These are phyloP conservation scores for Cavia aperea DNA, from an alignment of 2,113 vertebrate species.

Conservation along the genomic window DNA sequence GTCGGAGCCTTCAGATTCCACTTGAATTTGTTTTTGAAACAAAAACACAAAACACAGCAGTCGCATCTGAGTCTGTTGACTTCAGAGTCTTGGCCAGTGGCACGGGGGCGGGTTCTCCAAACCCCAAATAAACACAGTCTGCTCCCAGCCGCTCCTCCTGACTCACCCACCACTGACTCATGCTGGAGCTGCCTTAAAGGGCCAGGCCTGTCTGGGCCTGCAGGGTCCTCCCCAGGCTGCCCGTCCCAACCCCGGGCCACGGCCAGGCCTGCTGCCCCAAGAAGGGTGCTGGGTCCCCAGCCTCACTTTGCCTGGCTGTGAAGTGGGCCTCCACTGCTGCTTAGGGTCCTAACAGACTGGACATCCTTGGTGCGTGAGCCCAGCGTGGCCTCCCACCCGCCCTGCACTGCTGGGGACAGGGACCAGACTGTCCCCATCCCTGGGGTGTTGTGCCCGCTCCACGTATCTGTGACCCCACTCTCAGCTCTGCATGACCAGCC, in stretches of 20 bases:
- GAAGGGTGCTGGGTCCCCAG: not conserved
- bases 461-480: not conserved
- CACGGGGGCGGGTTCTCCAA: constrained; percentile 36
- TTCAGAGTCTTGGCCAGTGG: constrained; percentile 37
- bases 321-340: rapidly evolving
- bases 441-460: not conserved
- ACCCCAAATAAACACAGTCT: constrained; percentile 56
- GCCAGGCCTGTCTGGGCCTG: not conserved
- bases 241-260: not conserved
- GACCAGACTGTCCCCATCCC: not conserved
- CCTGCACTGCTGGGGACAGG: not conserved
- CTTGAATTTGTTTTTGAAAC: constrained; percentile 29
- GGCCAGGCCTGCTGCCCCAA: not conserved
- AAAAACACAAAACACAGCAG: not conserved
- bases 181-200: constrained; percentile 34
- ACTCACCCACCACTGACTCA: not conserved
- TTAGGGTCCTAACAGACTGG: too few relatives aligned
- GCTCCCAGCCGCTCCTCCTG: not conserved
- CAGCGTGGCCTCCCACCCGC: not conserved
- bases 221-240: not conserved
- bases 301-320: not conserved
- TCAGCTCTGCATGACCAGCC: rapidly evolving
- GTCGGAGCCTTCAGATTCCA: not conserved
- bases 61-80: constrained; percentile 33
- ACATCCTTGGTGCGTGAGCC: not conserved